Evolutionary conservation across 2,797 vertebrate species (phyloP).

Genomic region (Siniperca undulata): DNA sequence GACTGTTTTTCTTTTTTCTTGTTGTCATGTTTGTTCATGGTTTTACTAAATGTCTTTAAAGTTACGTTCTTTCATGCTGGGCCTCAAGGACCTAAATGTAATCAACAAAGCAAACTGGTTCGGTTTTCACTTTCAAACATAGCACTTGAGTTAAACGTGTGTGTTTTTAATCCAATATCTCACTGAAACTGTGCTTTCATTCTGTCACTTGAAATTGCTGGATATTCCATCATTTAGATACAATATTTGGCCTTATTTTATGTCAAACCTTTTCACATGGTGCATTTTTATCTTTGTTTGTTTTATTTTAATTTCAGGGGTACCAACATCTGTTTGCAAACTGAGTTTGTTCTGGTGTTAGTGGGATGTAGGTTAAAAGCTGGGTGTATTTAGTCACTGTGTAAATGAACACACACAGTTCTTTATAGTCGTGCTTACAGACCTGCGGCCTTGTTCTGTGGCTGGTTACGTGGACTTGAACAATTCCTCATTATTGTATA

Average conservation of each 20-base stretch:
- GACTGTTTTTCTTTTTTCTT: slow-evolving; percentile 13
- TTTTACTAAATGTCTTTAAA: slow-evolving; percentile 31
- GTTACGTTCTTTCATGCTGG: slow-evolving; percentile 28
- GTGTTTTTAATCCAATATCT: slow-evolving; percentile 3
- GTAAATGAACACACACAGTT: slow-evolving; percentile 25
- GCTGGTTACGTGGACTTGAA: background rate
- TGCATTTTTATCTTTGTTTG: slow-evolving; percentile 40
- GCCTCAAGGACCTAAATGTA: background rate
- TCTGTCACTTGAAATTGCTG: slow-evolving; percentile 55
- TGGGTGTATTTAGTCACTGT: slow-evolving; percentile 30
- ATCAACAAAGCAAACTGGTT: slow-evolving; percentile 29
- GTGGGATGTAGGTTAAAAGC: slow-evolving; percentile 4
- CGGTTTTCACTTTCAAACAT: slow-evolving; percentile 25
- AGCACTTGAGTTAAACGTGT: background rate
- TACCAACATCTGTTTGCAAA: slow-evolving; percentile 38
- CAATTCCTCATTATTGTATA: slow-evolving; percentile 12
- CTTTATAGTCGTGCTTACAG: slow-evolving; percentile 10
- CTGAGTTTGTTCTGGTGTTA: slow-evolving; percentile 9
- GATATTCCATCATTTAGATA: slow-evolving; percentile 47
- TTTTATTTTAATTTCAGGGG: slow-evolving; percentile 61
- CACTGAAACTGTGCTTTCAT: slow-evolving; percentile 11
- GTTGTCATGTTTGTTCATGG: slow-evolving; percentile 6
- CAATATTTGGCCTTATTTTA: slow-evolving; percentile 67
- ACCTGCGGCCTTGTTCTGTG: slow-evolving; percentile 9
- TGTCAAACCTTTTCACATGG: slow-evolving; percentile 39